phyloP scores from a whole-genome alignment of 2,797 vertebrate species.

The Zonotrichia albicollis region DNA sequence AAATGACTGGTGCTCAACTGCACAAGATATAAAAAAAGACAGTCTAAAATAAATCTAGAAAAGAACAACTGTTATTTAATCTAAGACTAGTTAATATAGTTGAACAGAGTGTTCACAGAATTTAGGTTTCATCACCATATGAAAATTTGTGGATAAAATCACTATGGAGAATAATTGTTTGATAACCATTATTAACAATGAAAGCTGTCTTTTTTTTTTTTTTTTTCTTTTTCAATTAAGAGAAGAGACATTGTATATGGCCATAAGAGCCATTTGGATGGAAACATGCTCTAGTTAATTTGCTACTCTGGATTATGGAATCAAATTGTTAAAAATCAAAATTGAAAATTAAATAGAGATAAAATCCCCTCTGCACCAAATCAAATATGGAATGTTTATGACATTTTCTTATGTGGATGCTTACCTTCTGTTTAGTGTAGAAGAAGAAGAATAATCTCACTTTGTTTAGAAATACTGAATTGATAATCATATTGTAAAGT shows the following conservation, averaged over 20 bases:
- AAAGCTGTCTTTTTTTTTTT: neutral
- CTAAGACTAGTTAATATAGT: neutral
- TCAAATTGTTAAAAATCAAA: neutral
- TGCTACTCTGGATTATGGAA: neutral
- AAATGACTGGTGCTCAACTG: neutral
- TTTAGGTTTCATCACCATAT: neutral
- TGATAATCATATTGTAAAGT: neutral
- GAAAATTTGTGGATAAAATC: neutral
- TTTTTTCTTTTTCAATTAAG: neutral
- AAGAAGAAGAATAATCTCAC: rapidly evolving
- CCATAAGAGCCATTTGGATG: neutral
- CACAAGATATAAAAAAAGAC: neutral
- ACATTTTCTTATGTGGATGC: neutral
- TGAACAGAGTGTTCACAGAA: neutral
- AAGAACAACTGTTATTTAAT: neutral
- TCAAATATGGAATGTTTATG: neutral
- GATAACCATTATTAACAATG: neutral
- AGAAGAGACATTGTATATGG: neutral
- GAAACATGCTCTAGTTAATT: neutral
- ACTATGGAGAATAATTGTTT: neutral
- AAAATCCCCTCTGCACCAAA: rapidly evolving
- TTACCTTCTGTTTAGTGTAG: neutral
- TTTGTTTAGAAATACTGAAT: neutral
- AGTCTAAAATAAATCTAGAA: neutral
- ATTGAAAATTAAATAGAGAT: neutral